phyloP scores from a whole-genome alignment of 2,888 invertebrate species.

The Drosophila borborema region DNA sequence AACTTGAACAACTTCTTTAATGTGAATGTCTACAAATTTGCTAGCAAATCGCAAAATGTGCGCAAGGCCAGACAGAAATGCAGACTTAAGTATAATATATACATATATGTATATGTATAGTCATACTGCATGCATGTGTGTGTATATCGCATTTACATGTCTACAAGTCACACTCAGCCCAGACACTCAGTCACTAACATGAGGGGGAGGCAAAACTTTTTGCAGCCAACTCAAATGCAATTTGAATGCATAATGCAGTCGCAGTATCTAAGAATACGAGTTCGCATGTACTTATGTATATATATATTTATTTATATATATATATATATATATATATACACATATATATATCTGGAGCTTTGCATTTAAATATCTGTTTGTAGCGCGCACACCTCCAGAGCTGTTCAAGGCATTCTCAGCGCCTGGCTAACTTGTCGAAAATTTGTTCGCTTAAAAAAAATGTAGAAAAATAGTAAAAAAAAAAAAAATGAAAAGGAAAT shows the following conservation, averaged over 20 bases:
- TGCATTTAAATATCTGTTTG: slow-evolving; percentile 36
- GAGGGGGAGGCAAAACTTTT: slow-evolving; percentile 44
- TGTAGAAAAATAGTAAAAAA: slow-evolving; percentile 6
- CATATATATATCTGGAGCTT: slow-evolving; percentile 11
- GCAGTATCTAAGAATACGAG: slow-evolving; percentile 7
- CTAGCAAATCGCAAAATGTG: slow-evolving; percentile 37
- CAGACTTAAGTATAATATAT: slow-evolving; percentile 26
- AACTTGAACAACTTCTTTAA: slow-evolving; percentile 30
- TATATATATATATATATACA: neutral
- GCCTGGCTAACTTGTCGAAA: slow-evolving; percentile 74
- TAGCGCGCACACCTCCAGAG: slow-evolving; percentile 45
- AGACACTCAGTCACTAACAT: slow-evolving; percentile 36
- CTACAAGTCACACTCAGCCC: slow-evolving; percentile 46
- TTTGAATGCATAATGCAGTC: slow-evolving; percentile 62
- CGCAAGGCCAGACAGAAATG: slow-evolving; percentile 49
- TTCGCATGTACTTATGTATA: slow-evolving; percentile 4
- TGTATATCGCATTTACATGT: slow-evolving; percentile 44
- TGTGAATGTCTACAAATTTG: slow-evolving; percentile 53
- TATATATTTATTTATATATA: slow-evolving; percentile 13
- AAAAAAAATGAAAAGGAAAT: slow-evolving; percentile 10
- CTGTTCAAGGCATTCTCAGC: slow-evolving; percentile 56
- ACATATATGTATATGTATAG: neutral
- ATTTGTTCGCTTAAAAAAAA: slow-evolving; percentile 60
- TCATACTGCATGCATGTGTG: slow-evolving; percentile 6
- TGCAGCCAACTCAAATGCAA: slow-evolving; percentile 54